Evolutionary conservation across 2,113 vertebrate genomes (phyloP).

Genomic region (Lagopus muta): DNA sequence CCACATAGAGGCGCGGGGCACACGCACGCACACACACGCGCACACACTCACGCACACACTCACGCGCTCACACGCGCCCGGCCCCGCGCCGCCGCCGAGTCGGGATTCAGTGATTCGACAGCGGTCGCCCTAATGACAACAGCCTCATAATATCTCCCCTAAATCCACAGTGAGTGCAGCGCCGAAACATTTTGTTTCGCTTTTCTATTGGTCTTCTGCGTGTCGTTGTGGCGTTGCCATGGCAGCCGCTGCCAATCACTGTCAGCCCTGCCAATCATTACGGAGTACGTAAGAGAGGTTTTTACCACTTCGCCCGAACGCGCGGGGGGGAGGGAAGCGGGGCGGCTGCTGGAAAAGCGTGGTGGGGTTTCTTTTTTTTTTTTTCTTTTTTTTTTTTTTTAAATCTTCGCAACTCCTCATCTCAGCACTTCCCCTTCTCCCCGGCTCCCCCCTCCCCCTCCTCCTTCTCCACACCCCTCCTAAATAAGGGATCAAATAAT

Average conservation of each 20-base stretch:
- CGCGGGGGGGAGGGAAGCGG: conserved; percentile 67
- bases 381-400: conserved; percentile 68
- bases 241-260: conserved; percentile 99
- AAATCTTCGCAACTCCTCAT: conserved; percentile 88
- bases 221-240: conserved; percentile 99
- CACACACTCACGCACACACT: conserved; percentile 42
- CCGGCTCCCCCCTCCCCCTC: conserved; percentile 36
- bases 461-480: conserved; percentile 71
- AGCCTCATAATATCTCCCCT: conserved; percentile 99
- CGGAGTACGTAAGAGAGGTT: conserved; percentile 96
- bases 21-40: conserved; percentile 49
- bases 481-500: conserved; percentile 87
- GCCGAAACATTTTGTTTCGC: conserved; percentile 99
- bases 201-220: conserved; percentile 99
- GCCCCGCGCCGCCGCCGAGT: conserved; percentile 82
- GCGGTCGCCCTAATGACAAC: conserved; percentile 99
- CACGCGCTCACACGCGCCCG: conserved; percentile 67
- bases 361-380: conserved; percentile 75
- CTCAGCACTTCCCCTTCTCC: conserved; percentile 86
- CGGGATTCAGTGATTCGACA: conserved; percentile 98
- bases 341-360: conserved; percentile 42
- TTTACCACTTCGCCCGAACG: conserved; percentile 92
- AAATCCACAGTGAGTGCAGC: conserved; percentile 99
- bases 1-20: conserved; percentile 81
- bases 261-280: conserved; percentile 99